A percentile compares a stretch with the other conserved stretches of the same genome.
phyloP scores from a whole-genome alignment of 2,113 vertebrate genomes.

The Hiodon tergisus region DNA sequence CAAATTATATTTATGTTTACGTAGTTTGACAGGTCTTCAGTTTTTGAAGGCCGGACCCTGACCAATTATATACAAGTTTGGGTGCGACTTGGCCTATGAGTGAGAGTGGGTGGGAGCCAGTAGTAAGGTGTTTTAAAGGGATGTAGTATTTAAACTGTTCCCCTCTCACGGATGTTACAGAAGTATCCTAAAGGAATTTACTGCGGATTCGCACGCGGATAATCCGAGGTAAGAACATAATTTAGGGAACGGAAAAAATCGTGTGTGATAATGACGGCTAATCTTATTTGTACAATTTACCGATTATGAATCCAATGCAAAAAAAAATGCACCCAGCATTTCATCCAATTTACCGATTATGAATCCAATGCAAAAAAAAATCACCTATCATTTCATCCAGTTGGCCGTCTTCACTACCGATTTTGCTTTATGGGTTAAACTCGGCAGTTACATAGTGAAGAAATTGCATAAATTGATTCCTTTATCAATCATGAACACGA shows the following conservation, averaged over 20 bases:
- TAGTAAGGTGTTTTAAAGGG: constrained; percentile 47
- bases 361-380: too few relatives aligned
- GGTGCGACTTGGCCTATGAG: constrained; percentile 46
- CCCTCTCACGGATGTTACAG: constrained; percentile 28
- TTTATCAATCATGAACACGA: too few relatives aligned
- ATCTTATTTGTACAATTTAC: neutral
- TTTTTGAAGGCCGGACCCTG: neutral
- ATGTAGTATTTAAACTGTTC: constrained; percentile 53
- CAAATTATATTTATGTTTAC: neutral
- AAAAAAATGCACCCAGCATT: too few relatives aligned
- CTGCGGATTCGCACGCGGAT: neutral
- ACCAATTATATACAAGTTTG: constrained; percentile 36
- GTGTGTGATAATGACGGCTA: neutral
- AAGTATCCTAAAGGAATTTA: constrained; percentile 31
- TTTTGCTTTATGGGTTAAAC: too few relatives aligned
- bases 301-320: neutral
- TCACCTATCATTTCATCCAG: too few relatives aligned
- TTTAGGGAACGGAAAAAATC: neutral
- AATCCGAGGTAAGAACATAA: constrained; percentile 42
- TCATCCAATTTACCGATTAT: too few relatives aligned
- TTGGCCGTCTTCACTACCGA: too few relatives aligned
- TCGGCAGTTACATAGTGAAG: too few relatives aligned
- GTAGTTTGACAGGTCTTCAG: neutral
- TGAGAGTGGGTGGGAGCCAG: constrained; percentile 2
- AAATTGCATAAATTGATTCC: too few relatives aligned